Percentiles rank a stretch among this genome's conserved stretches.
phyloP scores from a whole-genome alignment of 2,888 invertebrate species.

The Plusia festucae region DNA sequence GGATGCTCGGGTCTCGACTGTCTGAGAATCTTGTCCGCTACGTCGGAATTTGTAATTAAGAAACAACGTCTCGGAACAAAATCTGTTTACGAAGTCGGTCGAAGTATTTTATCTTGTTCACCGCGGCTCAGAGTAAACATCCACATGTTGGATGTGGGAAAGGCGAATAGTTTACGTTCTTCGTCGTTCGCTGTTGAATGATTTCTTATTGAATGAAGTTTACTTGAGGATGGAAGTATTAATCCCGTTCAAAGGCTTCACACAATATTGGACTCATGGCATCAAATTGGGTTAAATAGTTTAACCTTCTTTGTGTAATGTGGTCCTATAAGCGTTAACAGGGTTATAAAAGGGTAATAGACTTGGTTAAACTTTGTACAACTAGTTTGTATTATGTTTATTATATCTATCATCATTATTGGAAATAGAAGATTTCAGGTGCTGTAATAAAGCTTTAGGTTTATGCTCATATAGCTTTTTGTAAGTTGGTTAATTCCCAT shows the following conservation, averaged over 20 bases:
- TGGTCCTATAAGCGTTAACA: constrained; percentile 5
- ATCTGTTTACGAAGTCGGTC: constrained; percentile 75
- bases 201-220: constrained; percentile 47
- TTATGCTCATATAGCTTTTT: neutral
- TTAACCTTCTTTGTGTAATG: constrained; percentile 1
- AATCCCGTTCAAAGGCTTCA: constrained; percentile 26
- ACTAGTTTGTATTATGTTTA: neutral
- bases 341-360: constrained; percentile 1
- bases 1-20: constrained; percentile 58
- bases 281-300: neutral
- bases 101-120: constrained; percentile 74
- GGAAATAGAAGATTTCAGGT: neutral
- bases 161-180: constrained; percentile 65
- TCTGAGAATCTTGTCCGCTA: constrained; percentile 71
- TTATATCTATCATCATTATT: neutral
- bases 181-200: constrained; percentile 59
- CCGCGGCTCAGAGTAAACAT: constrained; percentile 60
- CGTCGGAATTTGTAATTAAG: constrained; percentile 84
- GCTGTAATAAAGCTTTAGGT: neutral
- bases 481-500: neutral
- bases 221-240: constrained; percentile 19
- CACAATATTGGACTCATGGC: constrained; percentile 20
- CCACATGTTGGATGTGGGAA: constrained; percentile 58
- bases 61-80: constrained; percentile 77
- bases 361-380: neutral